Base-by-base conservation (phyloP, 2,113 vertebrate genomes). In the Actinemys pallida region DNA sequence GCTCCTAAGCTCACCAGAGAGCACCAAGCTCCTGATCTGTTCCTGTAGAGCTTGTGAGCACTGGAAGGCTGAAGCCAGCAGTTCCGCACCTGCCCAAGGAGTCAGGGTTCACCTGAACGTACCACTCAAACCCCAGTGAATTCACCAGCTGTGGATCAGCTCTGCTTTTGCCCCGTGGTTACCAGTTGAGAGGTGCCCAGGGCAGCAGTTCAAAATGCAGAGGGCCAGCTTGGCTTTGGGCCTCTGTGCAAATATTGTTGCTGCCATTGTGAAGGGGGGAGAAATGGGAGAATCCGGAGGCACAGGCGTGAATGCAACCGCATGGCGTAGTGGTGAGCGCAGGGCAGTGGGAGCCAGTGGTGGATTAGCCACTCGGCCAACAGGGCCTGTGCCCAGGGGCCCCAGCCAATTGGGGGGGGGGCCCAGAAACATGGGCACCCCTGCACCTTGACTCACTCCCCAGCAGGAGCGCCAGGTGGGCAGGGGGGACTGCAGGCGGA, bases 251-350 rank as follows among this genome's bases (percentile, higher is more conserved):
- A 42, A 42, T 25, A 24, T 11, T 45, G 72, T 24, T 22, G 20
- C 39, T 75, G 39, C 72, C 22, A 11, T 42, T 24, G 93, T 87
- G 89, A 94, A 95, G 79, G 72, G 94, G 90, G 62, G 81, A 81
- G 89, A 91, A 54, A 89, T 42, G 91, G 29, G 93, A 85, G 49
- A 84, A 19, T 84, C 82, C 83, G 20, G 53, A 31, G 85, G 47
- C 57, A 53, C 20, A 78, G 82, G 79, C 90, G 47, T 54, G 50
- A 52, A 69, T 56, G 25, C 24, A 20, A 54, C 49, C 59, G 50
- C 62, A 57, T 52, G 45, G n/a, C 10, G 5, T 45, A 75, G 39
- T 24, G 20, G n/a, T 75, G 10, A 42, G 19, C 1, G 19, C 10
- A 24, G 69, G 69, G 69, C 69, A 42, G n/a, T 25, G 69, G 39